These are phyloP conservation scores for Leptinotarsa lineolata DNA, from an alignment of 1,140 invertebrate species.

Conservation along the genomic window DNA sequence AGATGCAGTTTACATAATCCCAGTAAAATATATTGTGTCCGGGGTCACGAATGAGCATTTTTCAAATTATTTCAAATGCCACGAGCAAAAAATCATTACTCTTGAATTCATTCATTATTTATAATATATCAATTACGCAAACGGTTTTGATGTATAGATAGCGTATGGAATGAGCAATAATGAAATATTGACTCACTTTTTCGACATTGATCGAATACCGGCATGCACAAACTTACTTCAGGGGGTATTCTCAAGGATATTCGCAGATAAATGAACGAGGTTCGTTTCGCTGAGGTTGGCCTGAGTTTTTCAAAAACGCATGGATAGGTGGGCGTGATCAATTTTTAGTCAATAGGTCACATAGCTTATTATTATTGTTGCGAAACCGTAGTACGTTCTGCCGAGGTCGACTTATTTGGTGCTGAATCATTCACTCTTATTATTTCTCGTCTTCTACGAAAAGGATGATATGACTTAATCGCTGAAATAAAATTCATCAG, in stretches of 20 bases:
- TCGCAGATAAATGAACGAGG: neutral
- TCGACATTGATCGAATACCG: conserved; percentile 2
- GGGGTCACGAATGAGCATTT: neutral
- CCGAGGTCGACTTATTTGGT: neutral
- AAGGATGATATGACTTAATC: no score
- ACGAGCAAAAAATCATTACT: conserved; percentile 6
- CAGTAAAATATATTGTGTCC: neutral
- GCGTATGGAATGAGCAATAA: neutral
- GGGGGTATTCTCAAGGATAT: neutral
- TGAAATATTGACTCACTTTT: conserved; percentile 8
- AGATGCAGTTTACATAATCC: conserved; percentile 1
- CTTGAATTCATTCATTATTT: conserved; percentile 4
- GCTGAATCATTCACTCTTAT: neutral
- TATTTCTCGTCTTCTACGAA: no score
- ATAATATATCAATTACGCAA: conserved; percentile 1
- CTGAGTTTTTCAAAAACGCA: neutral
- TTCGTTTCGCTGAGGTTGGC: neutral
- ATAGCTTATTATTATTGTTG: conserved; percentile 4
- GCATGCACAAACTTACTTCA: conserved; percentile 2
- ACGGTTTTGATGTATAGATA: conserved; percentile 4
- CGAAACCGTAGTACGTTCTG: neutral
- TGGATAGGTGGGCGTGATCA: neutral
- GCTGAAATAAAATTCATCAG: no score
- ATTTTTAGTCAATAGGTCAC: conserved; percentile 8
- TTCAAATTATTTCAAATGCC: neutral